phyloP scores from a whole-genome alignment of 2,888 invertebrate genomes.

The Rhopalosiphum nymphaeae region DNA sequence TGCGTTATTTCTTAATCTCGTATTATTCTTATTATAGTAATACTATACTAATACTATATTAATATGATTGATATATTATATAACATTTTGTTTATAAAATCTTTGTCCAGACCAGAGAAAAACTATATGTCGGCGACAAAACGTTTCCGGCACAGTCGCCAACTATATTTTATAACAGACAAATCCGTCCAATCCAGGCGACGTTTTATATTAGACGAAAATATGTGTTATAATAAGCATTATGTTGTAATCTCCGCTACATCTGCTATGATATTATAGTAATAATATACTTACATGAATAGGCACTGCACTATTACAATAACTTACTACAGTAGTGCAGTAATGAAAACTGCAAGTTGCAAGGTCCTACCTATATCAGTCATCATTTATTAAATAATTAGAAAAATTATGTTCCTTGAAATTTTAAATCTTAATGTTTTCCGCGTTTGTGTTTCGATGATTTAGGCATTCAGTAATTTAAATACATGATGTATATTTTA shows the following conservation, averaged over 20 bases:
- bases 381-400: background rate
- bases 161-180: background rate
- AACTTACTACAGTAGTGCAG: background rate
- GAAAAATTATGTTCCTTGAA: background rate
- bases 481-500: background rate
- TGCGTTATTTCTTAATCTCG: background rate
- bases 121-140: background rate
- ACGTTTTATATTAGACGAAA: background rate
- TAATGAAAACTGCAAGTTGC: background rate
- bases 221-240: background rate
- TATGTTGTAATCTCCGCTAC: background rate
- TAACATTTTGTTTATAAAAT: background rate
- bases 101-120: background rate
- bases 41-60: background rate
- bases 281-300: no score
- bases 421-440: background rate
- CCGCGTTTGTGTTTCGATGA: background rate
- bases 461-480: background rate
- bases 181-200: background rate
- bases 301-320: no score
- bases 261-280: background rate
- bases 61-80: background rate
- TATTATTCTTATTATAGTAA: background rate
- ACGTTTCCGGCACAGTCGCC: background rate
- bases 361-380: background rate